Conservation (phyloP, 2,888 invertebrate species). For the Seira musarum region DNA sequence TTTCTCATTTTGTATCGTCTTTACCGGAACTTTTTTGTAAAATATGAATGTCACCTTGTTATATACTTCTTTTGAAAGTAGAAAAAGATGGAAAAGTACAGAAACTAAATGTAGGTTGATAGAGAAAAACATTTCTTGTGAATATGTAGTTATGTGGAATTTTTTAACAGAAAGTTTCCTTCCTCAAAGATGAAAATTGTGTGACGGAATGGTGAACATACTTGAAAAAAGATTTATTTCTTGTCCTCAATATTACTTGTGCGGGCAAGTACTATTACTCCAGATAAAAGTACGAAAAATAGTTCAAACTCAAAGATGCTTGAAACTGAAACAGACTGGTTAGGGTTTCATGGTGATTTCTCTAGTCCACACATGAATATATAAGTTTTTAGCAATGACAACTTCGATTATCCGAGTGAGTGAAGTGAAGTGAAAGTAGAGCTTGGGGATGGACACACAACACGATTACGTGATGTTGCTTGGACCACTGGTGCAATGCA, state of each 20-base stretch:
- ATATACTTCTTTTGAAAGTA: too few relatives aligned
- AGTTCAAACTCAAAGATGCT: not conserved
- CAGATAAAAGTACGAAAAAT: not conserved
- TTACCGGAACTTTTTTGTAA: too few relatives aligned
- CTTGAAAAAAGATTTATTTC: too few relatives aligned
- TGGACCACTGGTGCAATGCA: not conserved
- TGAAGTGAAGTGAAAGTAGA: constrained; percentile 12
- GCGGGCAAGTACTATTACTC: not conserved
- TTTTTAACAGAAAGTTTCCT: too few relatives aligned
- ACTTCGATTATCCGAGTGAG: not conserved
- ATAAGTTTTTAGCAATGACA: not conserved
- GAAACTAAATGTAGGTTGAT: too few relatives aligned
- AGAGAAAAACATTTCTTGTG: too few relatives aligned
- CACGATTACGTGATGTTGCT: not conserved
- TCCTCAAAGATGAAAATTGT: too few relatives aligned
- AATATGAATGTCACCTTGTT: too few relatives aligned
- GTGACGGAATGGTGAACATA: too few relatives aligned
- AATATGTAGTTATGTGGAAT: too few relatives aligned
- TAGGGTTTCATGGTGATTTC: not conserved
- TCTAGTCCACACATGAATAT: not conserved
- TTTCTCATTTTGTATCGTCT: too few relatives aligned
- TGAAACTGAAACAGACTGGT: not conserved
- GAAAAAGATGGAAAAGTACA: too few relatives aligned
- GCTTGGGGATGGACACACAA: not conserved
- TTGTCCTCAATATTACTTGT: not conserved